Conservation (phyloP, 2,888 invertebrate species). For the Sarcophaga subvicina region DNA sequence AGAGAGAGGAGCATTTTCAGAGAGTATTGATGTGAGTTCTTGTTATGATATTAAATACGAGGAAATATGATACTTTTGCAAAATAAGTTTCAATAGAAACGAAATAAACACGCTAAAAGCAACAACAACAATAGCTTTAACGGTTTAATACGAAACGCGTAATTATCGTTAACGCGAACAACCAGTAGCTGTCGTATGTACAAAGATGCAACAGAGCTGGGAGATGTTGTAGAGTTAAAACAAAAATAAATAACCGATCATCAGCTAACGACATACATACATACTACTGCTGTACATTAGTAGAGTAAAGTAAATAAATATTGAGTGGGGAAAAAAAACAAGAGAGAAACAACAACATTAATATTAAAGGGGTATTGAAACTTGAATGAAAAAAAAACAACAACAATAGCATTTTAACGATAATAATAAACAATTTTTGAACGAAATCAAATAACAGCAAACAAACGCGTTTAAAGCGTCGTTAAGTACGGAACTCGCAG, state of each 20-base stretch:
- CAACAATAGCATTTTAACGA: background rate
- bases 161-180: constrained; percentile 19
- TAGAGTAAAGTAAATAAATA: constrained; percentile 55
- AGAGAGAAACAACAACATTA: constrained; percentile 19
- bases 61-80: constrained; percentile 58
- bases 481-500: constrained; percentile 57
- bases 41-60: constrained; percentile 47
- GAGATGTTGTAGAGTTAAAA: constrained; percentile 11
- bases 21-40: constrained; percentile 5
- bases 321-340: constrained; percentile 56
- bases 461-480: constrained; percentile 69
- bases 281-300: constrained; percentile 14
- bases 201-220: constrained; percentile 8
- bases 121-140: constrained; percentile 15
- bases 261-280: constrained; percentile 1
- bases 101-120: constrained; percentile 26
- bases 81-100: constrained; percentile 41
- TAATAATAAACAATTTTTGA: constrained; percentile 22
- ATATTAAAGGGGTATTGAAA: constrained; percentile 37
- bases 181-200: constrained; percentile 17
- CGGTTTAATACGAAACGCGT: constrained; percentile 49
- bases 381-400: constrained; percentile 48
- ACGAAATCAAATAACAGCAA: constrained; percentile 37
- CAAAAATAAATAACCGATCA: background rate
- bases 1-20: background rate